A percentile compares a stretch with the other conserved stretches of the same genome.
phyloP scores from a whole-genome alignment of 2,113 vertebrate species.

The Rhea pennata region DNA sequence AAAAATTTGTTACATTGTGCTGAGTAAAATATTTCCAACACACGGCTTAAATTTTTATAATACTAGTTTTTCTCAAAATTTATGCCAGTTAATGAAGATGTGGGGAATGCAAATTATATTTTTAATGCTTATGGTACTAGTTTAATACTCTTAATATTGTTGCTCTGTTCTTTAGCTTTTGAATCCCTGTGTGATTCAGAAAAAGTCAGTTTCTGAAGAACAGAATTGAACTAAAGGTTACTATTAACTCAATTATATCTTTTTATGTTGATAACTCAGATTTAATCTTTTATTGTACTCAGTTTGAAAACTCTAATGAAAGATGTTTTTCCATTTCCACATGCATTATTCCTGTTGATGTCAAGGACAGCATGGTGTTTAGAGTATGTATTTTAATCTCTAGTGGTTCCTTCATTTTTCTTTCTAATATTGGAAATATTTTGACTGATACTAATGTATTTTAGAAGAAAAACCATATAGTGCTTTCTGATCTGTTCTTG shows the following conservation, averaged over 20 bases:
- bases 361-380: background rate
- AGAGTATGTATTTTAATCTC: background rate
- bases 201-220: background rate
- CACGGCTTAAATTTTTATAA: background rate
- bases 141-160: background rate
- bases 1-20: background rate
- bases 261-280: background rate
- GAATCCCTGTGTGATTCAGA: background rate
- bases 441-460: background rate
- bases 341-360: background rate
- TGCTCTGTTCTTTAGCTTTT: background rate
- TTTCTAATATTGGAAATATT: background rate
- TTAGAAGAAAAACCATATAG: background rate
- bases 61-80: background rate
- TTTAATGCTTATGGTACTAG: background rate
- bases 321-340: background rate
- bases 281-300: background rate
- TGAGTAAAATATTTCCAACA: background rate
- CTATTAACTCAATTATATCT: background rate
- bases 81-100: background rate
- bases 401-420: background rate
- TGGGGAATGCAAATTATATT: background rate
- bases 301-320: background rate
- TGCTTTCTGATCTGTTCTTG: conserved; percentile 24
- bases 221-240: background rate